These are phyloP conservation scores for Coptotermes formosanus DNA, from an alignment of 1,140 invertebrate species.

Conservation along the genomic window DNA sequence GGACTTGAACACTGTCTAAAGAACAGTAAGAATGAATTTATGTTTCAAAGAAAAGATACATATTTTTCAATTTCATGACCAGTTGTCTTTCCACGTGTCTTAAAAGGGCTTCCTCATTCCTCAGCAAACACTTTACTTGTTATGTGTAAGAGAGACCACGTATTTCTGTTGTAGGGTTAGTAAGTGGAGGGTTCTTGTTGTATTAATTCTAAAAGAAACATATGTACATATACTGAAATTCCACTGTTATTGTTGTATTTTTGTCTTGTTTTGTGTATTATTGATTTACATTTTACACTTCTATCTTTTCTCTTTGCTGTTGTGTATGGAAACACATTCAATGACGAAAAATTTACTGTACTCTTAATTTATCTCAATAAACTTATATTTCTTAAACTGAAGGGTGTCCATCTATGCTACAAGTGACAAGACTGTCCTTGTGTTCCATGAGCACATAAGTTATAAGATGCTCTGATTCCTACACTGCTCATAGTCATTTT, in stretches of 20 bases:
- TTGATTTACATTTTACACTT: neutral
- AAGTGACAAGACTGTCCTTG: neutral
- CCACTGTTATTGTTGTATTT: conserved; percentile 10
- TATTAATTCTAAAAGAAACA: neutral
- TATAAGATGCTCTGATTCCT: neutral
- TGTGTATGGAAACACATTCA: neutral
- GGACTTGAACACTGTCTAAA: no score
- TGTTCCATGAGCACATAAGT: neutral
- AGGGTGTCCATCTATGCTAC: neutral
- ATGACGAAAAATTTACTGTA: neutral
- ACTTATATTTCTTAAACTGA: conserved; percentile 20
- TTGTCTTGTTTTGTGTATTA: neutral
- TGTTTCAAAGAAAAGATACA: no score
- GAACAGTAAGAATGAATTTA: no score
- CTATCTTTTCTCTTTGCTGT: neutral
- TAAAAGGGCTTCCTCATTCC: neutral
- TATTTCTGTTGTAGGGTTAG: neutral
- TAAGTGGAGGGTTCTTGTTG: conserved; percentile 10
- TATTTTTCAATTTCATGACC: no score
- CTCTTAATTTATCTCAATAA: conserved; percentile 18
- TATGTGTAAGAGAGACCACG: neutral
- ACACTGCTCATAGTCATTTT: neutral
- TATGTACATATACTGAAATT: neutral
- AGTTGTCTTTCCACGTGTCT: neutral
- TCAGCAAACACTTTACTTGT: neutral